Conservation (phyloP, 2,888 invertebrate genomes). For the Papilio elwesi region DNA sequence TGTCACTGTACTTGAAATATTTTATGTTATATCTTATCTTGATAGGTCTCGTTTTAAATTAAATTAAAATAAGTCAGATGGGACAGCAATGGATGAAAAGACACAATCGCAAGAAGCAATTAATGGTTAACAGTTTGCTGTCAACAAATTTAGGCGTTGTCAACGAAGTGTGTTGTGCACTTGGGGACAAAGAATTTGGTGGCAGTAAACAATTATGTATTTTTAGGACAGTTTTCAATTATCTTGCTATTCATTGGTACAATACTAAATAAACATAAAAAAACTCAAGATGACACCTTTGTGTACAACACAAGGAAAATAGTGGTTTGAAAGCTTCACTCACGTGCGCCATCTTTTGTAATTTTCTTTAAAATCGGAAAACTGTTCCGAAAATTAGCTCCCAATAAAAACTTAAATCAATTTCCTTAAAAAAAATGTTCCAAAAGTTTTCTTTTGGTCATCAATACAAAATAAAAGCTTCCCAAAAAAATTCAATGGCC, state of each 20-base stretch:
- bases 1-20: no score
- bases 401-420: slow-evolving; percentile 36
- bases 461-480: slow-evolving; percentile 37
- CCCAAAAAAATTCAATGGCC: slow-evolving; percentile 43
- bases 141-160: neutral
- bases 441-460: slow-evolving; percentile 36
- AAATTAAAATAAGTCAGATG: no score
- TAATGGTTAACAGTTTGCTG: neutral
- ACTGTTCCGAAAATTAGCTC: slow-evolving; percentile 32
- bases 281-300: neutral
- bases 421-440: slow-evolving; percentile 33
- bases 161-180: neutral
- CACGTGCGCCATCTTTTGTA: slow-evolving; percentile 15
- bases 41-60: no score
- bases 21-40: no score
- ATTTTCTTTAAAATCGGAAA: slow-evolving; percentile 8
- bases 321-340: neutral
- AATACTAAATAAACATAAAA: neutral
- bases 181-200: neutral
- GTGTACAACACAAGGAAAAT: neutral
- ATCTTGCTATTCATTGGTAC: neutral
- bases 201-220: neutral
- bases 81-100: no score
- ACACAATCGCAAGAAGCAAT: neutral
- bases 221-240: slow-evolving; percentile 3